phyloP scores from a whole-genome alignment of 2,888 invertebrate species.

The Microctonus brassicae region DNA sequence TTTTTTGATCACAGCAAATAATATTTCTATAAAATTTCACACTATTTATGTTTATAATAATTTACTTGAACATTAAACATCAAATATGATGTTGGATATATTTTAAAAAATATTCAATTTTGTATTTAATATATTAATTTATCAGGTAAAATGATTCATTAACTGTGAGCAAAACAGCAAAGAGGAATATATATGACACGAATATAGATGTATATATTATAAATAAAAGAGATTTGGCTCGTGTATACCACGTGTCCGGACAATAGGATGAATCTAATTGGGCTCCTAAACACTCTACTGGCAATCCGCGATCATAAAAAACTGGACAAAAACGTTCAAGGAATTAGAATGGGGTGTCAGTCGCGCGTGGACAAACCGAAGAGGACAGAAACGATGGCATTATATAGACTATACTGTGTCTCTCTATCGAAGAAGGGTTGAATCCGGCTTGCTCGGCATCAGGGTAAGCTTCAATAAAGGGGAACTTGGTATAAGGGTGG shows the following conservation, averaged over 20 bases:
- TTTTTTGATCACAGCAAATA: too few species aligned
- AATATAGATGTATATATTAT: too few species aligned
- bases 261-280: conserved; percentile 69
- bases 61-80: too few species aligned
- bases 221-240: conserved; percentile 53
- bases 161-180: too few species aligned
- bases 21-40: too few species aligned
- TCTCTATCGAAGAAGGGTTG: conserved; percentile 51
- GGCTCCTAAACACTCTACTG: conserved; percentile 58
- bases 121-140: too few species aligned
- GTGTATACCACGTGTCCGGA: conserved; percentile 68
- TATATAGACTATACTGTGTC: not conserved
- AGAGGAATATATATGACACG: conserved; percentile 20
- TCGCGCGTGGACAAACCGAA: conserved; percentile 30
- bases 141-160: too few species aligned
- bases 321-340: conserved; percentile 58
- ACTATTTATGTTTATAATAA: too few species aligned
- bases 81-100: too few species aligned
- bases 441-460: conserved; percentile 42
- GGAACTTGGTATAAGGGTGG: not conserved
- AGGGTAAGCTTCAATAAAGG: not conserved
- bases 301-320: conserved; percentile 53
- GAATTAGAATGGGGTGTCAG: conserved; percentile 49
- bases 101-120: too few species aligned
- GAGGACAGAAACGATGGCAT: conserved; percentile 8